Evolutionary conservation across 2,797 vertebrate genomes (phyloP).

Genomic region (Thripadectes ignobilis): DNA sequence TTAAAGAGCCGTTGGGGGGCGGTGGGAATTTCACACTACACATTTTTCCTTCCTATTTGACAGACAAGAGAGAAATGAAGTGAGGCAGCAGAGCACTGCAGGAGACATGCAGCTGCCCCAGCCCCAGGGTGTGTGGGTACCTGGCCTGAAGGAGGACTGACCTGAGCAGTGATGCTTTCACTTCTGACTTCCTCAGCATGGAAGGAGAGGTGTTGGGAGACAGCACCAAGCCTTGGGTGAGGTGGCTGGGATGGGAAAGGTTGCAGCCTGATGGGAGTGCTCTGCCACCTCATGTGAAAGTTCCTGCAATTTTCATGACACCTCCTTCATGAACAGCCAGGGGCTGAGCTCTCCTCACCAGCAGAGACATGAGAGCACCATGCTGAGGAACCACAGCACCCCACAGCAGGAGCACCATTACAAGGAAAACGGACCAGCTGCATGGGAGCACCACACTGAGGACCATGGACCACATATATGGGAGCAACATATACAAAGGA

Average conservation of each 20-base stretch:
- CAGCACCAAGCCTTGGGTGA: not conserved
- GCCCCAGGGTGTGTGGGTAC: fast-evolving
- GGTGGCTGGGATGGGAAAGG: fast-evolving
- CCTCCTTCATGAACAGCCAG: not conserved
- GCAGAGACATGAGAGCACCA: not conserved
- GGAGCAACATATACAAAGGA: not conserved
- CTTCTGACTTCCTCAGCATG: not conserved
- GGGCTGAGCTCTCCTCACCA: not conserved
- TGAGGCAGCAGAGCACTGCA: not conserved
- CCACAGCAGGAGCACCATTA: not conserved
- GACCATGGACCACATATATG: not conserved
- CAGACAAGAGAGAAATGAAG: not conserved
- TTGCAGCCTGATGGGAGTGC: fast-evolving
- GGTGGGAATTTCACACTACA: not conserved
- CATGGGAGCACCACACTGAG: not conserved
- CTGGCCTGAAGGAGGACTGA: not conserved
- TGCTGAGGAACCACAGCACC: not conserved
- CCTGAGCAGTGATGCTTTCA: not conserved
- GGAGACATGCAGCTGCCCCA: not conserved
- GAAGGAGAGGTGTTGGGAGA: not conserved
- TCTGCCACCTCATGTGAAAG: not conserved
- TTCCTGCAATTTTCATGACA: not conserved
- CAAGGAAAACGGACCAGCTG: not conserved
- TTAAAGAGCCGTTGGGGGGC: not conserved
- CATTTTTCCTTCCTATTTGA: not conserved